These are phyloP conservation scores for Prosapia bicincta DNA, from an alignment of 2,888 invertebrate species.

Conservation along the genomic window DNA sequence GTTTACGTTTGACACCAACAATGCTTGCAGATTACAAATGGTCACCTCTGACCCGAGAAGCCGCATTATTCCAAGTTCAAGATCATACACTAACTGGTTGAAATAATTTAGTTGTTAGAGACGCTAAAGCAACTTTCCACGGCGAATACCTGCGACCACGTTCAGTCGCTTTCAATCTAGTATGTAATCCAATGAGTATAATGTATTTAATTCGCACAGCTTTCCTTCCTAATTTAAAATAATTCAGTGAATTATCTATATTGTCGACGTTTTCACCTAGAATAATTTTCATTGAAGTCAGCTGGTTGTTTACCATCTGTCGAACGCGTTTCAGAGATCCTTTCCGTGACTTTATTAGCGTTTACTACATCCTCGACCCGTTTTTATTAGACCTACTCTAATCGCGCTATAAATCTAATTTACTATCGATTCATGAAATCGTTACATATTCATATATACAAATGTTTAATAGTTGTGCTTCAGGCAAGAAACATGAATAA, in stretches of 20 bases:
- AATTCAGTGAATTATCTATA: background rate
- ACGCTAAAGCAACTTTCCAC: background rate
- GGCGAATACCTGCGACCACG: background rate
- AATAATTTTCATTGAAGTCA: no score
- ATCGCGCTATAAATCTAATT: no score
- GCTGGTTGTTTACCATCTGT: no score
- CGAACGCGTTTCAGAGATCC: no score
- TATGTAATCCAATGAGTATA: background rate
- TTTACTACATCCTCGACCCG: no score
- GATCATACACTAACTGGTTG: background rate
- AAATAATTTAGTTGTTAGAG: background rate
- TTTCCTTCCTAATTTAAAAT: background rate
- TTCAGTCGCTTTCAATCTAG: background rate
- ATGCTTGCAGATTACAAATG: background rate
- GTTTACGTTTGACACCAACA: background rate
- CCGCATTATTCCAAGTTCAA: background rate
- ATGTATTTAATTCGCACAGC: background rate
- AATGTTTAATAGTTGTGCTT: no score
- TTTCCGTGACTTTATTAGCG: no score
- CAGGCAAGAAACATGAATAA: no score
- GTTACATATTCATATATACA: no score
- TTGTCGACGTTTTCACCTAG: background rate
- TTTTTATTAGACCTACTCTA: no score
- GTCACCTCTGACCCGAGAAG: background rate
- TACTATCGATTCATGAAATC: no score